These are phyloP conservation scores for Drosophila maculinotata DNA, from an alignment of 2,888 invertebrate species.

Conservation along the genomic window DNA sequence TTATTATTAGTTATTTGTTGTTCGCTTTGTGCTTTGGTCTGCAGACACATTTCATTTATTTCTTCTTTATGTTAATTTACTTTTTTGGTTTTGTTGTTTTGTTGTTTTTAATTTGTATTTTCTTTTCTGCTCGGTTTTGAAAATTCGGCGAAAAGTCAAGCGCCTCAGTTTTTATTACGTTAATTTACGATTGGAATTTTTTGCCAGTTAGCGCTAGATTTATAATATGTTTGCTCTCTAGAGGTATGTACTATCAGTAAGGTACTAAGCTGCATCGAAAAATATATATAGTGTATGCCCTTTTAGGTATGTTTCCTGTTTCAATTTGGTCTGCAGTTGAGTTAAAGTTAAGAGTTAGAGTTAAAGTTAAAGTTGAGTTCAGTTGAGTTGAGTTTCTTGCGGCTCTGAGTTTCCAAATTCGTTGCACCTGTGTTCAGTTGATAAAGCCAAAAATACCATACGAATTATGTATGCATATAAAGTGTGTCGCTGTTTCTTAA, in stretches of 20 bases:
- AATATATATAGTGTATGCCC: slow-evolving; percentile 44
- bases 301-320: slow-evolving; percentile 42
- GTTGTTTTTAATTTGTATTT: slow-evolving; percentile 4
- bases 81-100: no score
- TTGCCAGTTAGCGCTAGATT: slow-evolving; percentile 66
- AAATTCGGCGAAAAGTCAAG: slow-evolving; percentile 57
- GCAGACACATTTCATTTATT: slow-evolving; percentile 63
- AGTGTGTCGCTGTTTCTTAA: slow-evolving; percentile 4
- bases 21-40: slow-evolving; percentile 59
- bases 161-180: slow-evolving; percentile 61
- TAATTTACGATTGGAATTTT: slow-evolving; percentile 75
- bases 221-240: slow-evolving; percentile 30
- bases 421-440: slow-evolving; percentile 22
- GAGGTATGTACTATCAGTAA: slow-evolving; percentile 27
- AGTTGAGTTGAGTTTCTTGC: slow-evolving; percentile 18
- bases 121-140: slow-evolving; percentile 7
- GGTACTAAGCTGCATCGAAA: slow-evolving; percentile 58
- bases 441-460: slow-evolving; percentile 10
- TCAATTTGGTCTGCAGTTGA: slow-evolving; percentile 54
- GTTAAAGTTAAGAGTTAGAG: slow-evolving; percentile 24
- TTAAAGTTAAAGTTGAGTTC: slow-evolving; percentile 33
- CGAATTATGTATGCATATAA: neutral
- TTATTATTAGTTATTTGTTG: slow-evolving; percentile 79
- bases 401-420: slow-evolving; percentile 31
- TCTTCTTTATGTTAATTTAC: no score